Evolutionary conservation across 2,888 invertebrate species (phyloP).

Genomic region (Cyclophora punctaria): DNA sequence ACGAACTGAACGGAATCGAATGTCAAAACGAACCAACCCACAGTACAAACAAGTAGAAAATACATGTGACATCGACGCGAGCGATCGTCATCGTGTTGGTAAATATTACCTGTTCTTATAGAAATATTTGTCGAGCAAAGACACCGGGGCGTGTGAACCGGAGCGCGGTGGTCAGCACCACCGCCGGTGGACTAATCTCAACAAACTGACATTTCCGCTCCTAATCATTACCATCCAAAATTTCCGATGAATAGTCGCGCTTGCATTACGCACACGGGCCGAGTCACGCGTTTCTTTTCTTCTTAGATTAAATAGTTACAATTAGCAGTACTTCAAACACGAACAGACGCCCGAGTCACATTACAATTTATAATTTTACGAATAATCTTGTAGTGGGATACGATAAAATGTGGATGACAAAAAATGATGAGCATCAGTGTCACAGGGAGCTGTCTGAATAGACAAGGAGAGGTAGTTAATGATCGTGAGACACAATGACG

Average conservation of each 20-base stretch:
- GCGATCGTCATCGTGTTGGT: conserved; percentile 31
- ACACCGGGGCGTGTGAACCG: conserved; percentile 50
- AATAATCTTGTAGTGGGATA: conserved; percentile 16
- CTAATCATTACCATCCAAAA: conserved; percentile 38
- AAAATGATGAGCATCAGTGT: conserved; percentile 9
- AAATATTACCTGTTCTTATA: conserved; percentile 45
- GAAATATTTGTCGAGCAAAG: conserved; percentile 40
- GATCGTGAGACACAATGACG: conserved; percentile 36
- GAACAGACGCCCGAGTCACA: conserved; percentile 18
- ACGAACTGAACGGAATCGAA: neutral
- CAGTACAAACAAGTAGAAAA: conserved; percentile 4
- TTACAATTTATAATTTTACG: conserved; percentile 28
- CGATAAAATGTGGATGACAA: conserved; percentile 3
- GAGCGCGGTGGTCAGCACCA: conserved; percentile 23
- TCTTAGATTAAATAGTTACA: conserved; percentile 40
- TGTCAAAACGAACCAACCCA: conserved; percentile 1
- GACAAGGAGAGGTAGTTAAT: conserved; percentile 26
- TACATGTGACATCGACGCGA: neutral
- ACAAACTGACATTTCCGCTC: conserved; percentile 62
- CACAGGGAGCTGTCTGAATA: conserved; percentile 21
- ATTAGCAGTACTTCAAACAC: conserved; percentile 18
- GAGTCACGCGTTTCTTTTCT: conserved; percentile 38
- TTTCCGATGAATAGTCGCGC: conserved; percentile 33
- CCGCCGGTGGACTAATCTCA: conserved; percentile 34
- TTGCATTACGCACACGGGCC: conserved; percentile 28